Evolutionary conservation across 2,888 invertebrate genomes (phyloP), one percentile per base, ranked within the genome.

Genomic region (Scaptomyza flava): DNA sequence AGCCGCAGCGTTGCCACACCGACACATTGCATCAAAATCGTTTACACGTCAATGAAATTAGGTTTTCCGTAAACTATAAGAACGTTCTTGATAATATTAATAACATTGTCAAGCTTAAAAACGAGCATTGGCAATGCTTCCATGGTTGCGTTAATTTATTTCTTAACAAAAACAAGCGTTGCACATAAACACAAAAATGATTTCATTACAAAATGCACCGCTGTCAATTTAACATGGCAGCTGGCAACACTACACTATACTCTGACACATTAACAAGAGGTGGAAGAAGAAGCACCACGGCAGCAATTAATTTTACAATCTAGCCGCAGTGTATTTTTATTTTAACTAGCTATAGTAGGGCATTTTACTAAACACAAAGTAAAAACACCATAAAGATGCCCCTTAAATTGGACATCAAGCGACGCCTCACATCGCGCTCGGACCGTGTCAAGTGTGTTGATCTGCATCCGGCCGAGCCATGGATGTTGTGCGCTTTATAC

Each of bases 371-470:
- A 63, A 66, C 53, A 11, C 23, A 47, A 53, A 66, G 56, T 43
- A 60, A 27, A 45, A 58, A 27, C 46, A 30, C 23, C 57, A 53
- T 46, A 48, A 82, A 79, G 83, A 91, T 91, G 99, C 99, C 99
- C 87, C 94, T 99, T 75, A 95, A 98, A 91, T 94, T 99, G 92
- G 99, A 99, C 93, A 99, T 99, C 91, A 99, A 99, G 93, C 95
- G 99, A 91, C 98, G 98, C 93, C 93, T 99, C 91, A 97, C 99
- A 60, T 98, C 99, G 57, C 95, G 99, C 79, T 99, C 99, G 8
- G 99, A 99, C 93, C 95, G 99, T 79, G 99, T 99, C 53, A 99
- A 99, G 93, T 97, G 97, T 92, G 98, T 98, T 11, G 99, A 99
- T 92, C 94, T 99, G 79, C 99, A 99, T 92, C 99, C 99, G 0